phyloP scores from a whole-genome alignment of 30 jellyfish, hydroid and myxozoan species.

The Sanderia malayensis region DNA sequence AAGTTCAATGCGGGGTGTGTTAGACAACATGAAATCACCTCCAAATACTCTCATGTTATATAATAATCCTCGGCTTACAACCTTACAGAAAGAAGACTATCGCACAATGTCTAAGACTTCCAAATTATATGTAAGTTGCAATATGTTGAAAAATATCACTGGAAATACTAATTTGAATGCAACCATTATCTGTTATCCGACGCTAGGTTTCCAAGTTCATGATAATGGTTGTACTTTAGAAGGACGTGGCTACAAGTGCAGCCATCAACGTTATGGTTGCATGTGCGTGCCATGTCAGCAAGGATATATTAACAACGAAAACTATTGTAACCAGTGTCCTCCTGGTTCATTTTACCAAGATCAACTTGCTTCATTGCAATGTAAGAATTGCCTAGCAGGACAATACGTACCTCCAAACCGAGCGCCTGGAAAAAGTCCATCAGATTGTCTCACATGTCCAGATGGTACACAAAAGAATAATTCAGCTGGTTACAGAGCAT shows the following conservation, averaged over 20 bases:
- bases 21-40: slow-evolving; percentile 17
- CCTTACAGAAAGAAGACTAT: not conserved
- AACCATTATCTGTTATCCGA: slow-evolving; percentile 24
- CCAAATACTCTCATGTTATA: too few relatives aligned
- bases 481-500: slow-evolving; percentile 45
- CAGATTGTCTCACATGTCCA: slow-evolving; percentile 60
- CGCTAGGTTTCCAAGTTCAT: not conserved
- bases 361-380: slow-evolving; percentile 21
- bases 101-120: not conserved
- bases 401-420: slow-evolving; percentile 32
- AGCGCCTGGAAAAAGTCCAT: slow-evolving; percentile 51
- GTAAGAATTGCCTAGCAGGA: slow-evolving; percentile 54
- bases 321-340: slow-evolving; percentile 28
- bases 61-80: too few relatives aligned
- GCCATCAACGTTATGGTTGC: not conserved
- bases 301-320: not conserved
- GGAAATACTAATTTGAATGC: not conserved
- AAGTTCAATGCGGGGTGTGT: slow-evolving; percentile 14
- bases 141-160: not conserved
- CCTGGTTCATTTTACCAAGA: slow-evolving; percentile 46
- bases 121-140: slow-evolving; percentile 11
- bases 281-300: slow-evolving; percentile 39
- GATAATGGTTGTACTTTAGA: not conserved
- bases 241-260: slow-evolving; percentile 27
- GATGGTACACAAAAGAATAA: slow-evolving; percentile 34